phyloP scores from a whole-genome alignment of 2,113 vertebrate species.

The Dipodomys stephensi region DNA sequence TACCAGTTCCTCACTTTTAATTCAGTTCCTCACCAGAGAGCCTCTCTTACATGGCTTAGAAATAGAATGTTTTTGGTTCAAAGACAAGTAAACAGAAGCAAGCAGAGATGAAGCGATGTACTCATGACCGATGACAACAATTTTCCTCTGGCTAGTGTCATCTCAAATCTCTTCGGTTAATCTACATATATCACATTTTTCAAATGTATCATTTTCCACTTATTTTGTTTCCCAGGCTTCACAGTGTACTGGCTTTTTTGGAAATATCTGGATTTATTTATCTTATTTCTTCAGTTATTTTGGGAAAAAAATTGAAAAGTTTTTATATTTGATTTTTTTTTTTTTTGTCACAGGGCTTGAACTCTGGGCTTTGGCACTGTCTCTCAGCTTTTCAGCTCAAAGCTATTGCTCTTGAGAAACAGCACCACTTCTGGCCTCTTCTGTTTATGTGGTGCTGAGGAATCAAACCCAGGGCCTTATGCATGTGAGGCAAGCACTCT shows the following conservation, averaged over 20 bases:
- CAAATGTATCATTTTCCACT: neutral
- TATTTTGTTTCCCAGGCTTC: neutral
- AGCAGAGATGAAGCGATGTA: neutral
- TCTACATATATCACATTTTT: neutral
- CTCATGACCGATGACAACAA: neutral
- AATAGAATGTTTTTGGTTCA: neutral
- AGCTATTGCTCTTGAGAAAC: no score
- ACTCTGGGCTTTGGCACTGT: no score
- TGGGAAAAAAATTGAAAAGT: neutral
- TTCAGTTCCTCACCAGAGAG: neutral
- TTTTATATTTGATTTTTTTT: neutral
- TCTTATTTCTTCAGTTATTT: conserved; percentile 20
- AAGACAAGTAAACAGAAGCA: neutral
- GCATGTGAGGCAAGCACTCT: no score
- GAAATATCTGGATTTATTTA: neutral
- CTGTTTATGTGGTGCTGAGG: no score
- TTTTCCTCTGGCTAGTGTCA: neutral
- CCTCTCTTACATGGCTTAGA: no score
- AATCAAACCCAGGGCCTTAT: no score
- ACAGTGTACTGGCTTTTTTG: neutral
- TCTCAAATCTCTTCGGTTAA: neutral
- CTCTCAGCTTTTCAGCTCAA: no score
- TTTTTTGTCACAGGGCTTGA: neutral
- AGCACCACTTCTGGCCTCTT: no score
- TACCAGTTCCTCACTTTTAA: neutral